phyloP scores from a whole-genome alignment of 2,113 vertebrate species.

The Hymenochirus boettgeri region DNA sequence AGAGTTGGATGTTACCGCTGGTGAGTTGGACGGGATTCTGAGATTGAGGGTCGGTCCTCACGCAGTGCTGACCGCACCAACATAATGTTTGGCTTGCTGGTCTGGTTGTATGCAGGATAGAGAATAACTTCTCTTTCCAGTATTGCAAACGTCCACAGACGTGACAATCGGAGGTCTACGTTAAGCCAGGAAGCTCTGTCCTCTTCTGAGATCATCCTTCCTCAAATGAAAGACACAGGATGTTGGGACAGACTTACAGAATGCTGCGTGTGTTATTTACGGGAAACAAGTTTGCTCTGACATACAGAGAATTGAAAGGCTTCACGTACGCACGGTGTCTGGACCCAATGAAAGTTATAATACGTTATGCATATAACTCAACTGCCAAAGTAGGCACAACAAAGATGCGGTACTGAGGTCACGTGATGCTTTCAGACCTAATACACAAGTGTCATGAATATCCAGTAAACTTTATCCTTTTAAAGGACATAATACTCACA shows the following conservation, averaged over 20 bases:
- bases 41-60: neutral
- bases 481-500: no score
- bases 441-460: no score
- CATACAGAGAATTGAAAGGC: no score
- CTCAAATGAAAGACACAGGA: neutral
- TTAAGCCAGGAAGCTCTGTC: neutral
- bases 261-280: neutral
- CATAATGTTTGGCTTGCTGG: slow-evolving; percentile 2
- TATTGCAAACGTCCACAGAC: neutral
- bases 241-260: neutral
- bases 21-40: neutral
- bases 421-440: no score
- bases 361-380: no score
- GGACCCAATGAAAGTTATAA: no score
- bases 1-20: neutral
- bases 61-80: neutral
- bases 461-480: no score
- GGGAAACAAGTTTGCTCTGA: no score
- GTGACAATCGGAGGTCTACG: neutral
- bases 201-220: neutral
- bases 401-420: no score
- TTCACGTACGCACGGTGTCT: no score
- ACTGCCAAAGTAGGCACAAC: no score
- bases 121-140: neutral
- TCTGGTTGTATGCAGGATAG: neutral